A percentile compares a stretch with the other conserved stretches of the same genome.
Evolutionary conservation across 2,888 invertebrate species (phyloP).

Genomic region (Listrodromus nycthemerus): DNA sequence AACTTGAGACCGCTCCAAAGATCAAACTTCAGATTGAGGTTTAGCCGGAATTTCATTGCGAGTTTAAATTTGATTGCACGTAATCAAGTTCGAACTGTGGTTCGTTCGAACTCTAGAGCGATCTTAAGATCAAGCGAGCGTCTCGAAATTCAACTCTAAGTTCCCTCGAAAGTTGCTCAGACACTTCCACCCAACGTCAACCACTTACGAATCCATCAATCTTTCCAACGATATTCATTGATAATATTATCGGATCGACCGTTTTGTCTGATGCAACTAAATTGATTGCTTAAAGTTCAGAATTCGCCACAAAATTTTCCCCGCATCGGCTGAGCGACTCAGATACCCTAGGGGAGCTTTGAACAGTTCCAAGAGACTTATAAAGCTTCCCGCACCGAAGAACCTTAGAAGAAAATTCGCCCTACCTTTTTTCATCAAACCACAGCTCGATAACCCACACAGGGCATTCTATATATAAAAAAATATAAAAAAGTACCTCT

Average conservation of each 20-base stretch:
- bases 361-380: slow-evolving; percentile 47
- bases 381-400: slow-evolving; percentile 47
- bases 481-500: slow-evolving; percentile 11
- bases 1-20: no score
- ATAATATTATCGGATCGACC: background rate
- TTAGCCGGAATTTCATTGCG: no score
- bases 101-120: no score
- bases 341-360: slow-evolving; percentile 58
- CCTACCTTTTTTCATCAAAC: slow-evolving; percentile 56
- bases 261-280: slow-evolving; percentile 18
- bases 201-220: background rate
- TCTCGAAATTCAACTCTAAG: no score
- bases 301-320: slow-evolving; percentile 34
- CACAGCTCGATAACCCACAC: slow-evolving; percentile 48
- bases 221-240: background rate
- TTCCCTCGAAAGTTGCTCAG: no score
- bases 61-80: no score
- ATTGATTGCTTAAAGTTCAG: slow-evolving; percentile 42
- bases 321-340: slow-evolving; percentile 28
- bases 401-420: slow-evolving; percentile 37
- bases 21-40: no score
- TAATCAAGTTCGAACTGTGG: no score
- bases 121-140: no score
- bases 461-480: slow-evolving; percentile 38
- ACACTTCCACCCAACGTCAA: no score